These are phyloP conservation scores for Lepidocyrtoides sp. DNA, from an alignment of 2,888 invertebrate species.

Conservation along the genomic window DNA sequence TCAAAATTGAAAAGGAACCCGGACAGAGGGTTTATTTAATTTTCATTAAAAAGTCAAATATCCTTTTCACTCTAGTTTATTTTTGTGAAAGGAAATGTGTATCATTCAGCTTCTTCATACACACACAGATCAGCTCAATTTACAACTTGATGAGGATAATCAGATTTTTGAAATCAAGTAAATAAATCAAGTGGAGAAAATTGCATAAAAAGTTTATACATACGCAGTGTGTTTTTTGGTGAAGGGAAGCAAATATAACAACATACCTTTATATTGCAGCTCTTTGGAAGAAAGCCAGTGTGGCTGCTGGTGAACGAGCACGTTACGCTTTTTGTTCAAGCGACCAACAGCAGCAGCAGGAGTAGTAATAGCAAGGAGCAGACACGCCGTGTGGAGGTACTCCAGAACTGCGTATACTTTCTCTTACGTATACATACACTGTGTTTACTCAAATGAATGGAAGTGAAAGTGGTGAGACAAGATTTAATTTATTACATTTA, in stretches of 20 bases:
- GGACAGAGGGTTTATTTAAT: neutral
- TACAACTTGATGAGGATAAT: conserved; percentile 66
- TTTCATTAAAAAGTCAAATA: neutral
- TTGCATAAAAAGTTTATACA: conserved; percentile 37
- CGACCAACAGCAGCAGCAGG: no score
- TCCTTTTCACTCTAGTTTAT: neutral
- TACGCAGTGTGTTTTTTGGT: neutral
- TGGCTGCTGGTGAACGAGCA: conserved; percentile 25
- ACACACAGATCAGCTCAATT: conserved; percentile 55
- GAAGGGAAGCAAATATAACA: conserved; percentile 1
- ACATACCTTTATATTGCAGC: conserved; percentile 36
- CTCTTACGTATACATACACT: conserved; percentile 14
- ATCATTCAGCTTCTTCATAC: conserved; percentile 26
- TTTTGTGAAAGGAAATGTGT: conserved; percentile 9
- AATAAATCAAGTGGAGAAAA: conserved; percentile 64
- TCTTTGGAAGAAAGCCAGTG: conserved; percentile 17
- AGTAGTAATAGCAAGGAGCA: no score
- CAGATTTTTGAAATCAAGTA: conserved; percentile 70
- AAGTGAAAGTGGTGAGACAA: conserved; percentile 74
- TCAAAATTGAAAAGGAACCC: conserved; percentile 1
- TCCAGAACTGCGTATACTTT: neutral
- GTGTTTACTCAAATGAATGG: conserved; percentile 74
- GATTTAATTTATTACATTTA: conserved; percentile 78
- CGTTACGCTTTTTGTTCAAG: conserved; percentile 24
- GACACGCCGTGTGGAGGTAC: neutral